Evolutionary conservation across 2,797 vertebrate genomes (phyloP), one percentile per base, ranked within the genome.

Genomic region (Lophura swinhoii): DNA sequence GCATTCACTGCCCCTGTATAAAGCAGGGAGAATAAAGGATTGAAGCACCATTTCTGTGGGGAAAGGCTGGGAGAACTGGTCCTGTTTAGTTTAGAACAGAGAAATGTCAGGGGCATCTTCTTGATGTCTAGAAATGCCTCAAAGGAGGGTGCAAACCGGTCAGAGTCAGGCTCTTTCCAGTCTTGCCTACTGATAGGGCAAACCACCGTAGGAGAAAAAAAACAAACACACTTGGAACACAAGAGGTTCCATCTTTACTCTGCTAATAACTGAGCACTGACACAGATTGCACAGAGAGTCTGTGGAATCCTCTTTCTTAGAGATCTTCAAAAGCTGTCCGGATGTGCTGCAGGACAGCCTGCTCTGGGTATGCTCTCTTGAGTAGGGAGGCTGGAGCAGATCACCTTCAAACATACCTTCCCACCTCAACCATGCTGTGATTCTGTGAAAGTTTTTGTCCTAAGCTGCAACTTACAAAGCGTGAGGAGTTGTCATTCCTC

Each of bases 401-500:
- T 98, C 85, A n/a, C 10, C 33, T 37, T 23, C 58, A 37, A 24
- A 37, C 9, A 14, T 26, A 35, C 58, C 58, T 60, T 60, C 10
- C 33, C 15, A 60, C 58, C 58, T 37, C 58, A 60, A 12, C 33
- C 23, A 60, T 60, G 58, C 14, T 60, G 22, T 23, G 35, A 97
- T 95, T 60, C 56, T 59, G 23, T 37, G 35, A 24, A 14, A 35
- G 23, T 97, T 97, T 12, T 98, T 58, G 49, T 72, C 31, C 41
- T 37, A 97, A 95, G 29, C 31, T 59, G 14, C 7, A 62, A 88
- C 98, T 98, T 73, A 98, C 98, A 94, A 98, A 98, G 77, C 98
- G 98, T 18, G 98, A 98, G 2, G 98, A 98, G 82, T 98, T 98
- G 95, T 98, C 98, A 8, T 98, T 98, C 94, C 98, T 98, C 95